phyloP scores from a whole-genome alignment of 1,140 invertebrate species.

The Panagrolaimus sp. region DNA sequence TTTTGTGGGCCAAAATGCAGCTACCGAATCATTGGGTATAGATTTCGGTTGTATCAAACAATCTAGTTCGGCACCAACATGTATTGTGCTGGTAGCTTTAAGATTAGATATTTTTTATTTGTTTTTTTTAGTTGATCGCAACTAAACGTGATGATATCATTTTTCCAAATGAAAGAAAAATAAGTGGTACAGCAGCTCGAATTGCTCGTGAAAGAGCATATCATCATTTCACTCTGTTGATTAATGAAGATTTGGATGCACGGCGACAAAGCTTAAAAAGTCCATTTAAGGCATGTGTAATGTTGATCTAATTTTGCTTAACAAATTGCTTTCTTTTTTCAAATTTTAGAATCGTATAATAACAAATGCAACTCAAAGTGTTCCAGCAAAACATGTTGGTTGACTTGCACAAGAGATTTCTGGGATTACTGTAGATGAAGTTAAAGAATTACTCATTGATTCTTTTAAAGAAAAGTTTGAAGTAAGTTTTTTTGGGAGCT shows the following conservation, averaged over 20 bases:
- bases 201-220: conserved; percentile 48
- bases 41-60: too few species aligned
- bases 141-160: conserved; percentile 50
- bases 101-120: too few species aligned
- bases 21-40: too few species aligned
- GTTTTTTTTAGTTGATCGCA: conserved; percentile 30
- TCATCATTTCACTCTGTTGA: conserved; percentile 54
- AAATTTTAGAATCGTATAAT: conserved; percentile 34
- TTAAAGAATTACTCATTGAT: conserved; percentile 27
- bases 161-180: conserved; percentile 42
- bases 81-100: too few species aligned
- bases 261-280: conserved; percentile 41
- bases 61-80: too few species aligned
- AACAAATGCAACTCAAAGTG: conserved; percentile 52
- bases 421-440: conserved; percentile 16
- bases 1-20: too few species aligned
- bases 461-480: conserved; percentile 30
- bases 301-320: background rate
- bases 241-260: conserved; percentile 36
- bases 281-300: conserved; percentile 21
- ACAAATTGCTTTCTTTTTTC: background rate
- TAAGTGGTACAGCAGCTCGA: conserved; percentile 55
- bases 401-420: conserved; percentile 35
- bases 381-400: conserved; percentile 47
- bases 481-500: conserved; percentile 23